phyloP scores from a whole-genome alignment of 2,113 vertebrate genomes.

The Perca fluviatilis region DNA sequence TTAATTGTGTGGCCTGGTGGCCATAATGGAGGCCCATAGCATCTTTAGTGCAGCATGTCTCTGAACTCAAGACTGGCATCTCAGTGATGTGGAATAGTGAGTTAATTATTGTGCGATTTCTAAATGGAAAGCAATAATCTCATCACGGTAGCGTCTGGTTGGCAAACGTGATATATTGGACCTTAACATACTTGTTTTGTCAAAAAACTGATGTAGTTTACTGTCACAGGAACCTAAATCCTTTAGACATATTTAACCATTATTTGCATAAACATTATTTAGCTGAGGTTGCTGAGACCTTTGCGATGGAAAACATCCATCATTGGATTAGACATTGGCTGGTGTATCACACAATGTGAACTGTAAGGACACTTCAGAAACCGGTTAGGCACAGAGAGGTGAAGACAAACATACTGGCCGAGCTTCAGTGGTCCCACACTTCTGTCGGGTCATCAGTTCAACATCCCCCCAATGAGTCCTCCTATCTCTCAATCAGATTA shows the following conservation, averaged over 20 bases:
- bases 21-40: background rate
- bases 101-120: background rate
- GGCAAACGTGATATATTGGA: background rate
- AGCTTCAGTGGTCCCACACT: constrained; percentile 38
- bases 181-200: background rate
- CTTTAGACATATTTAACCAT: constrained; percentile 5
- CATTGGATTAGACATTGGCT: background rate
- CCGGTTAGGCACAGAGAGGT: constrained; percentile 43
- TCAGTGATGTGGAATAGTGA: background rate
- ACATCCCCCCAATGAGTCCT: background rate
- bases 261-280: constrained; percentile 20
- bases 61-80: background rate
- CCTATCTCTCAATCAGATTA: constrained; percentile 57
- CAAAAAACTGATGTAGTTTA: background rate
- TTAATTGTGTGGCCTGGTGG: background rate
- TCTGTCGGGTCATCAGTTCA: background rate
- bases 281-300: background rate
- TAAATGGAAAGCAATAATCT: background rate
- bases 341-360: background rate
- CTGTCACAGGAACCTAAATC: background rate
- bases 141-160: background rate
- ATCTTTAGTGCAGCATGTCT: background rate
- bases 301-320: background rate
- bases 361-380: constrained; percentile 60
- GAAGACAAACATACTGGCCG: constrained; percentile 46